Conservation (phyloP, 1,140 invertebrate genomes). For the Drosophila sp. region DNA sequence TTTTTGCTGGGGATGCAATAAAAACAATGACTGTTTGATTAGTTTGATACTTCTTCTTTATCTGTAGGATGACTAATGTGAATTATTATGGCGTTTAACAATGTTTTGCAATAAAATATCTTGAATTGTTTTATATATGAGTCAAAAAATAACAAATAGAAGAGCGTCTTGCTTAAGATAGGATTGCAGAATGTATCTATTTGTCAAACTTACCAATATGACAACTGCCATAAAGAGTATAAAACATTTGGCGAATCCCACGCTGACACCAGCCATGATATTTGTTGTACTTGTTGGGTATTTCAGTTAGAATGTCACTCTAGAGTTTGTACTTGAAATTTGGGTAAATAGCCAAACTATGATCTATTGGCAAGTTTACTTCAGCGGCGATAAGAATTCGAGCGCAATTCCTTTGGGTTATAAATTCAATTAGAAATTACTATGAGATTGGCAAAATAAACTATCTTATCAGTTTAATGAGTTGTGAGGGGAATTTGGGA, state of each 20-base stretch:
- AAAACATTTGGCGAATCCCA: slow-evolving; percentile 80
- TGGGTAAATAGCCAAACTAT: slow-evolving; percentile 35
- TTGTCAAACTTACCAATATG: slow-evolving; percentile 68
- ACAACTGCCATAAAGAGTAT: slow-evolving; percentile 81
- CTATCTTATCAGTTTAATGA: slow-evolving; percentile 77
- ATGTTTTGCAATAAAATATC: not conserved
- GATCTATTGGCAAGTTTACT: slow-evolving; percentile 46
- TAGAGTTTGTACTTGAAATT: slow-evolving; percentile 5
- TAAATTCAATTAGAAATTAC: slow-evolving; percentile 77
- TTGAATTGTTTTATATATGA: not conserved
- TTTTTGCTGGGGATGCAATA: slow-evolving; percentile 7
- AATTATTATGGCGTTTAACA: not conserved
- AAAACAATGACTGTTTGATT: not conserved
- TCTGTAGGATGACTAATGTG: slow-evolving; percentile 14
- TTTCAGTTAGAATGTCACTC: not conserved
- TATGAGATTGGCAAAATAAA: slow-evolving; percentile 28
- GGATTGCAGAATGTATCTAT: not conserved
- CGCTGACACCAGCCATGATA: slow-evolving; percentile 66
- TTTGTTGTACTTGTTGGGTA: not conserved
- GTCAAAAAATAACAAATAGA: not conserved
- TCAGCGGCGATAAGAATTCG: slow-evolving; percentile 53
- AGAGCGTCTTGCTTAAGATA: not conserved
- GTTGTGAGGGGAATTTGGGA: slow-evolving; percentile 32
- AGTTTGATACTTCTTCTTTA: not conserved
- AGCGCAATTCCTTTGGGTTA: slow-evolving; percentile 42